These are phyloP conservation scores for Entomyzon cyanotis DNA, from an alignment of 2,113 vertebrate genomes.

Conservation along the genomic window DNA sequence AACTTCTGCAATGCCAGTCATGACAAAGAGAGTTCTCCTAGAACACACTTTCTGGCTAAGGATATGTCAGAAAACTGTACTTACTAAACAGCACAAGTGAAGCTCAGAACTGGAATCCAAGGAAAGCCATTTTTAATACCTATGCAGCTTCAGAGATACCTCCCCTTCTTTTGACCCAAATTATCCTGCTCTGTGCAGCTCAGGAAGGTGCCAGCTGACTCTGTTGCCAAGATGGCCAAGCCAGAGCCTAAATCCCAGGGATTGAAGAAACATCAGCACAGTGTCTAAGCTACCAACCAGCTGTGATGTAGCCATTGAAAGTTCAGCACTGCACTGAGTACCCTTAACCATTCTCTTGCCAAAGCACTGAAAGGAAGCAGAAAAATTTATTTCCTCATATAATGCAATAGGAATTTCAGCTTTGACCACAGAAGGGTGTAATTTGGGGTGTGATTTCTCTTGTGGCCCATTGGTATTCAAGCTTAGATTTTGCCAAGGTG, in stretches of 20 bases:
- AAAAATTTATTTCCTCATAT: not conserved
- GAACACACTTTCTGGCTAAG: not conserved
- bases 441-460: not conserved
- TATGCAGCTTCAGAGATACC: not conserved
- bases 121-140: not conserved
- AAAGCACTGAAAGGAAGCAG: not conserved
- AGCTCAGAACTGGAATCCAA: not conserved
- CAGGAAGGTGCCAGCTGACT: not conserved
- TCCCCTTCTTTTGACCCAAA: not conserved
- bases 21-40: not conserved
- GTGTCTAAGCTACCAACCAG: not conserved
- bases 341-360: not conserved
- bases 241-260: not conserved
- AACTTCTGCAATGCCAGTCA: not conserved
- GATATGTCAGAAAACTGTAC: not conserved
- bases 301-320: not conserved
- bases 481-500: not conserved
- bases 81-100: not conserved
- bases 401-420: not conserved
- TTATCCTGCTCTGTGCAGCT: not conserved
- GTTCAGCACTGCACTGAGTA: not conserved
- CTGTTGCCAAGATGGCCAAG: not conserved
- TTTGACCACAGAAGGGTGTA: not conserved
- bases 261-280: not conserved
- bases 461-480: rapidly evolving